Conservation (phyloP, 2,888 invertebrate genomes). For the Aromia moschata region DNA sequence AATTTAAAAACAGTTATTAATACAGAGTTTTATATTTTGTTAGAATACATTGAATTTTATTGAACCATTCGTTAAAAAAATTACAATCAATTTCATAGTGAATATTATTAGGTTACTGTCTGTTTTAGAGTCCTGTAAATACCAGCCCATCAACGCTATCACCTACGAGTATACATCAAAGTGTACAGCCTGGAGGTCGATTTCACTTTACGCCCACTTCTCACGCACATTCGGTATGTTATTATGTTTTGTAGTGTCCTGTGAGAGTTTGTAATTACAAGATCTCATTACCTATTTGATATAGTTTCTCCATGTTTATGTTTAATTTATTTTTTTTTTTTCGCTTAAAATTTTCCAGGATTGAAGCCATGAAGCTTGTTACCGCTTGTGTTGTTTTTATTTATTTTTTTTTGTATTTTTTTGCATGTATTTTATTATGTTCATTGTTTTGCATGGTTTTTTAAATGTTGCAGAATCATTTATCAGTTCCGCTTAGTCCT, state of each 20-base stretch:
- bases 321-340: too few species aligned
- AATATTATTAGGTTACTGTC: conserved; percentile 21
- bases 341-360: too few species aligned
- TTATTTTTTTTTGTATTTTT: conserved; percentile 49
- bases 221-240: conserved; percentile 56
- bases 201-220: conserved; percentile 60
- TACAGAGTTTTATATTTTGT: too few species aligned
- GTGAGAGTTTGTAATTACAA: too few species aligned
- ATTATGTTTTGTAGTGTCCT: neutral
- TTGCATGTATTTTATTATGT: conserved; percentile 64
- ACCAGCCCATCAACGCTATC: conserved; percentile 77
- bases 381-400: conserved; percentile 33
- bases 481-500: conserved; percentile 87
- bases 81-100: neutral
- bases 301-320: too few species aligned
- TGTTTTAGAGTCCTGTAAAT: conserved; percentile 73
- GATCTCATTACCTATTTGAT: too few species aligned
- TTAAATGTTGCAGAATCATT: conserved; percentile 84
- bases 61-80: too few species aligned
- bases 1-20: too few species aligned
- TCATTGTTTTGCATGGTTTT: conserved; percentile 67
- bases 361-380: conserved; percentile 24
- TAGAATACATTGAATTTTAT: too few species aligned
- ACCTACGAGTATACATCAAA: conserved; percentile 71
- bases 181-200: conserved; percentile 58